Evolutionary conservation across 2,888 invertebrate species (phyloP), one percentile per base, ranked within the genome.

Genomic region (Onthophagus sagittarius): DNA sequence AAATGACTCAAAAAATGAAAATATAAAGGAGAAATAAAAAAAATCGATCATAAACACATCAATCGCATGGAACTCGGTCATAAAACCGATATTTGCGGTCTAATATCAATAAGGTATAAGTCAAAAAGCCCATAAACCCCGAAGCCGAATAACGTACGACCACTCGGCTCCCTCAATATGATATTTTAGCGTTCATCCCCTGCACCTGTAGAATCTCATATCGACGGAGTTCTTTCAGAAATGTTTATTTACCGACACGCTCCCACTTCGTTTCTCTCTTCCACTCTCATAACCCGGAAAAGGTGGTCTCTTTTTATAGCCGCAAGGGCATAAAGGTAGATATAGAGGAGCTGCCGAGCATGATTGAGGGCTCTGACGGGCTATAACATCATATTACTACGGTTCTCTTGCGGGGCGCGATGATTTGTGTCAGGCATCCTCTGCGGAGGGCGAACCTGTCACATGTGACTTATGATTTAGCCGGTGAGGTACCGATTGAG

Each of bases 381-480:
- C 84, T 84, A 85, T 85, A 85, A 85, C 84, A 85, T 85, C 84
- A 85, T 84, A 85, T 85, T 85, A 85, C 79, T 79, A 79, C 75
- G 81, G 62, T 79, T 78, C 80, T 78, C 81, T 80, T 53, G 78
- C 80, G 78, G 82, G 83, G 81, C 79, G 81, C 83, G 81, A 84
- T 84, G 84, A 84, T 84, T 83, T 84, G 84, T 84, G 83, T 78
- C 81, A 81, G 75, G 76, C 82, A 82, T 82, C 82, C 79, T 81
- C 79, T 79, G 78, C 78, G 80, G 80, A 82, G 81, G 80, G 81
- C 81, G 79, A 81, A 79, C 78, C 80, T 80, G 79, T 77, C 78
- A 77, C 74, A 71, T 69, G 76, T 78, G 76, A 78, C 75, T 78
- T 78, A 78, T 78, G 74, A 72, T 75, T 73, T 75, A 77, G 77